Conservation (phyloP, 1,140 invertebrate species). For the Drosophila nasuta region DNA sequence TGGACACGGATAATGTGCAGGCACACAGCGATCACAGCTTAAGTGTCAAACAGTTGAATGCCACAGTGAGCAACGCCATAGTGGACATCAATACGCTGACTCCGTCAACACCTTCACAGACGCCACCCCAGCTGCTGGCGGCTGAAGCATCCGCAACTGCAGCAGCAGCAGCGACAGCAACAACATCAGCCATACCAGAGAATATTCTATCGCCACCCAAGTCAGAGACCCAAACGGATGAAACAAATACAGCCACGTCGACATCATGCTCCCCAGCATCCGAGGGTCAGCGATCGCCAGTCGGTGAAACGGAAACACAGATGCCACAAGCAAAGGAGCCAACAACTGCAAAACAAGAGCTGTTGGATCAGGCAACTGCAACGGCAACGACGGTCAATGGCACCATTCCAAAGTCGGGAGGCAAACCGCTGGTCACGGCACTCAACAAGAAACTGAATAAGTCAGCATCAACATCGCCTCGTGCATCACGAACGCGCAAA, state of each 20-base stretch:
- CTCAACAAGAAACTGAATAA: conserved; percentile 76
- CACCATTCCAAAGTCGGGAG: conserved; percentile 76
- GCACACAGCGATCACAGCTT: conserved; percentile 31
- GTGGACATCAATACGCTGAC: conserved; percentile 70
- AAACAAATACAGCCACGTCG: conserved; percentile 79
- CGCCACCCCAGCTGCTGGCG: conserved; percentile 63
- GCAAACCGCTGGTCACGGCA: conserved; percentile 69
- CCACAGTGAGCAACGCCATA: conserved; percentile 16
- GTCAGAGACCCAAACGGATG: conserved; percentile 81
- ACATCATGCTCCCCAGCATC: conserved; percentile 79
- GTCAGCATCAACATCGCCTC: conserved; percentile 60
- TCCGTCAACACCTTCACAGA: conserved; percentile 75
- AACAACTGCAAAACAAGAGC: conserved; percentile 30
- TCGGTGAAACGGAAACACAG: conserved; percentile 29
- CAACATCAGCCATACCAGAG: conserved; percentile 61
- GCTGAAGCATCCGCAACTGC: conserved; percentile 35
- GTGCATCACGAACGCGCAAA: conserved; percentile 67
- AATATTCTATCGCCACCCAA: conserved; percentile 81
- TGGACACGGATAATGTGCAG: conserved; percentile 32
- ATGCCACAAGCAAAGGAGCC: not conserved
- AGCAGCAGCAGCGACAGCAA: conserved; percentile 23
- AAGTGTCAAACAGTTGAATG: conserved; percentile 6
- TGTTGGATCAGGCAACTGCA: conserved; percentile 9
- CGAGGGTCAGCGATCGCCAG: conserved; percentile 70
- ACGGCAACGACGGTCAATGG: conserved; percentile 68